Percentiles rank a stretch among this genome's conserved stretches.
phyloP scores from a whole-genome alignment of 2,113 vertebrate species.

The Alligator sinensis region DNA sequence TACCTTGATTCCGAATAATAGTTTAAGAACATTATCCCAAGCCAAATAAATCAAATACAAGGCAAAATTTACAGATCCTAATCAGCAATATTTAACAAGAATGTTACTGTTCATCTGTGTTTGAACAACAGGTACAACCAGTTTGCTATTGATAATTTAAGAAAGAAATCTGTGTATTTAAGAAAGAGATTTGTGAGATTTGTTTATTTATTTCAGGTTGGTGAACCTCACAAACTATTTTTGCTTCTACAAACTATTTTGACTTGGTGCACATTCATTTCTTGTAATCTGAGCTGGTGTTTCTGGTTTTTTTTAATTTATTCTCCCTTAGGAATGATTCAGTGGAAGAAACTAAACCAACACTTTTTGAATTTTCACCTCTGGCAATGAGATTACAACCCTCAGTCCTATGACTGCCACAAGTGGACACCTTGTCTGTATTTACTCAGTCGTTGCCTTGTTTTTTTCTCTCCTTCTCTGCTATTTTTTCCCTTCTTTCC shows the following conservation, averaged over 20 bases:
- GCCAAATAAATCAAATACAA: too few relatives aligned
- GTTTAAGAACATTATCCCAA: too few relatives aligned
- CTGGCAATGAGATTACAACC: not conserved
- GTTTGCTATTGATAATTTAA: not conserved
- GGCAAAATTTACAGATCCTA: too few relatives aligned
- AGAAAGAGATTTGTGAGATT: not conserved
- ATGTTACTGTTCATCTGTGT: too few relatives aligned
- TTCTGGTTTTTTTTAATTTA: not conserved
- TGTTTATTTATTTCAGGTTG: not conserved
- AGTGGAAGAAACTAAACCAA: not conserved
- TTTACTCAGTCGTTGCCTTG: not conserved
- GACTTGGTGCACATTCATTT: not conserved
- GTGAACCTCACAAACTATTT: not conserved
- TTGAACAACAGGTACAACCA: too few relatives aligned
- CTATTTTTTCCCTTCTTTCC: too few relatives aligned
- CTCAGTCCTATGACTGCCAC: not conserved
- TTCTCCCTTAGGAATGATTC: not conserved
- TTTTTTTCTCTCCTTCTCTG: not conserved
- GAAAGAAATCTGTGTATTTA: not conserved
- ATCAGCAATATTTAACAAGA: too few relatives aligned
- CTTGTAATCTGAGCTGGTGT: not conserved
- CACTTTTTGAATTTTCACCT: not conserved
- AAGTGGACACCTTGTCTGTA: rapidly evolving
- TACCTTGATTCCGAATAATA: too few relatives aligned
- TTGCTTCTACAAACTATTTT: not conserved